Conservation (phyloP, 2,888 invertebrate species). For the Xanthorhoe spadicearia region DNA sequence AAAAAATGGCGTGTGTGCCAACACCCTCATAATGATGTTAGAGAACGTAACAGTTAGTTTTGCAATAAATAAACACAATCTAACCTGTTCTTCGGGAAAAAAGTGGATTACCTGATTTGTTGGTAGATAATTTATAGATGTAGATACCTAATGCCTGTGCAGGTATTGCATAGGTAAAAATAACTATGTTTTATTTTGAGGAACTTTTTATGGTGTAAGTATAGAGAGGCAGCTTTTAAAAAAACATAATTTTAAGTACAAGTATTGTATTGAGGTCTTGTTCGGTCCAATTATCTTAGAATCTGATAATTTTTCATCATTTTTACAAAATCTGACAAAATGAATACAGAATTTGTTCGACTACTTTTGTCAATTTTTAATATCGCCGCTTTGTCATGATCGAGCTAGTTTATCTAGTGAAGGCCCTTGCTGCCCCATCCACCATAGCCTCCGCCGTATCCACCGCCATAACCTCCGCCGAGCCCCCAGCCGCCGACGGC, state of each 20-base stretch:
- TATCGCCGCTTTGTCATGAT: slow-evolving; percentile 40
- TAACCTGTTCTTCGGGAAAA: background rate
- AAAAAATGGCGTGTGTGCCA: slow-evolving; percentile 47
- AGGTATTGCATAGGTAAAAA: too few relatives aligned
- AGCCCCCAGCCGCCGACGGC: slow-evolving; percentile 45
- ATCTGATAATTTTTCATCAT: slow-evolving; percentile 78
- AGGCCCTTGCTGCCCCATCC: slow-evolving; percentile 49
- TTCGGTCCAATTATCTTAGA: slow-evolving; percentile 60
- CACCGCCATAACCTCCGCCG: slow-evolving; percentile 43
- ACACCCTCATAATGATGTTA: slow-evolving; percentile 45
- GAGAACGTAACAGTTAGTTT: slow-evolving; percentile 25
- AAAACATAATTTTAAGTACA: slow-evolving; percentile 1
- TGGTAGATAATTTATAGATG: too few relatives aligned
- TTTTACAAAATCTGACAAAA: slow-evolving; percentile 68
- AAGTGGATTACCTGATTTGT: background rate
- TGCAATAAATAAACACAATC: slow-evolving; percentile 9
- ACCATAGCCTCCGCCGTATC: slow-evolving; percentile 45
- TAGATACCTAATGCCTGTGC: too few relatives aligned
- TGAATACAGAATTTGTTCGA: slow-evolving; percentile 71
- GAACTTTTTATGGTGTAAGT: too few relatives aligned
- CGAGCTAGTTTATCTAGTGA: slow-evolving; percentile 38
- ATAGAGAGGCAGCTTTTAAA: too few relatives aligned
- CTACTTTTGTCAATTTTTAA: slow-evolving; percentile 49
- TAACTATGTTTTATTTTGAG: too few relatives aligned
- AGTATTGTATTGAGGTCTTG: slow-evolving; percentile 55